A percentile compares a stretch with the other conserved stretches of the same genome.
phyloP scores from a whole-genome alignment of 2,888 invertebrate species.

The Fissipunctia ypsillon region DNA sequence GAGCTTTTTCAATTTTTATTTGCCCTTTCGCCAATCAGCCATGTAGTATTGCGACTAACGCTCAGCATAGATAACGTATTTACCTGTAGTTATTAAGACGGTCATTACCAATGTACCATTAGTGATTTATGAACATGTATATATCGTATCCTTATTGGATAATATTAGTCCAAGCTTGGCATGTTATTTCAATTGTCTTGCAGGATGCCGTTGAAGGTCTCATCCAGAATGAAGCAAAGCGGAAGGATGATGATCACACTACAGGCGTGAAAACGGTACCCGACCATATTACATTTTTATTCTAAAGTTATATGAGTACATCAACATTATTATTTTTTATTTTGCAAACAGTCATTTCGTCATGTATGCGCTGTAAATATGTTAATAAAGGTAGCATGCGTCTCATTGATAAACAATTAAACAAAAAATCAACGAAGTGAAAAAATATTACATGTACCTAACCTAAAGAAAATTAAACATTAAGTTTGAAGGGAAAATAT shows the following conservation, averaged over 20 bases:
- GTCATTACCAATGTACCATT: conserved; percentile 47
- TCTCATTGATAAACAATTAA: neutral
- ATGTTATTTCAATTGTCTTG: conserved; percentile 84
- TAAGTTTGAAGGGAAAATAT: conserved; percentile 21
- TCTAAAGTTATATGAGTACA: conserved; percentile 47
- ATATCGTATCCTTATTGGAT: conserved; percentile 49
- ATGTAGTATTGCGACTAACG: conserved; percentile 54
- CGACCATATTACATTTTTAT: conserved; percentile 52
- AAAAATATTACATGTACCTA: neutral
- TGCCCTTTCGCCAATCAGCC: conserved; percentile 68
- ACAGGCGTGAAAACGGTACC: conserved; percentile 82
- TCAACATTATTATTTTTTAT: conserved; percentile 15
- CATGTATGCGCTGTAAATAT: conserved; percentile 27
- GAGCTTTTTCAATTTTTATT: conserved; percentile 79
- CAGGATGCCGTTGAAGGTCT: conserved; percentile 85
- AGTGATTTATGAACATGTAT: conserved; percentile 41
- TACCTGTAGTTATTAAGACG: conserved; percentile 42
- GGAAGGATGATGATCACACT: conserved; percentile 80
- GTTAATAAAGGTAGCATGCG: neutral
- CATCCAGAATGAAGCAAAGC: conserved; percentile 81
- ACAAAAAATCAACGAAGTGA: neutral
- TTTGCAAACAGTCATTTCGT: conserved; percentile 29
- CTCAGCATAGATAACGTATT: conserved; percentile 36
- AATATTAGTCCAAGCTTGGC: conserved; percentile 77
- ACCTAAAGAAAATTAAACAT: neutral